phyloP scores from a whole-genome alignment of 2,888 invertebrate genomes.

The Cantharis rustica region DNA sequence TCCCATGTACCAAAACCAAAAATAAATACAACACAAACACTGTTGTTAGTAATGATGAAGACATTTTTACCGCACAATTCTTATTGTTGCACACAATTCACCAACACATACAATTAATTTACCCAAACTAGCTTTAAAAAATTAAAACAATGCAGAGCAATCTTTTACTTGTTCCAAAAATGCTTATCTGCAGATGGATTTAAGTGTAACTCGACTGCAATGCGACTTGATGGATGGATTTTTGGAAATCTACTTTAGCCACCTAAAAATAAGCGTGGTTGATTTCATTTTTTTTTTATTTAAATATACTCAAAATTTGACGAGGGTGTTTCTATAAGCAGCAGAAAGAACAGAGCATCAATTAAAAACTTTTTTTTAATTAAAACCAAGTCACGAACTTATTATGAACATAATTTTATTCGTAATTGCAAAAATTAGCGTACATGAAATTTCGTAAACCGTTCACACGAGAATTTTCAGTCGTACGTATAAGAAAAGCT shows the following conservation, averaged over 20 bases:
- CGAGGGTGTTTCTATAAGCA: background rate
- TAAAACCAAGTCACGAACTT: background rate
- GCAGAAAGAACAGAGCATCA: background rate
- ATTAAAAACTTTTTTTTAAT: background rate
- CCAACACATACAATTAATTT: background rate
- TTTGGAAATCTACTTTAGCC: background rate
- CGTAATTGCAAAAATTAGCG: background rate
- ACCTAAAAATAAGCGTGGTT: background rate
- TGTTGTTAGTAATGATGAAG: background rate
- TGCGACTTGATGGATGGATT: background rate
- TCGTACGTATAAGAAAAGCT: slow-evolving; percentile 9
- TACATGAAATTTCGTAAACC: slow-evolving; percentile 1
- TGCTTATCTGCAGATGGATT: background rate
- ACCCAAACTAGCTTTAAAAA: background rate
- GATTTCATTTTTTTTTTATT: background rate
- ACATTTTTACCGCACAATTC: background rate
- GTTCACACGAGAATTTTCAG: background rate
- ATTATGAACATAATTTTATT: background rate
- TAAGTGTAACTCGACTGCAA: background rate
- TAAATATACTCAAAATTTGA: background rate
- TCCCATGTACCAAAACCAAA: slow-evolving; percentile 21
- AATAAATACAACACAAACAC: background rate
- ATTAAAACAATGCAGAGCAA: background rate
- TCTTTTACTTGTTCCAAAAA: background rate
- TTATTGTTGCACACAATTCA: background rate